Base-by-base conservation (phyloP, 2,797 vertebrate species). In the Eulemur albifrons region DNA sequence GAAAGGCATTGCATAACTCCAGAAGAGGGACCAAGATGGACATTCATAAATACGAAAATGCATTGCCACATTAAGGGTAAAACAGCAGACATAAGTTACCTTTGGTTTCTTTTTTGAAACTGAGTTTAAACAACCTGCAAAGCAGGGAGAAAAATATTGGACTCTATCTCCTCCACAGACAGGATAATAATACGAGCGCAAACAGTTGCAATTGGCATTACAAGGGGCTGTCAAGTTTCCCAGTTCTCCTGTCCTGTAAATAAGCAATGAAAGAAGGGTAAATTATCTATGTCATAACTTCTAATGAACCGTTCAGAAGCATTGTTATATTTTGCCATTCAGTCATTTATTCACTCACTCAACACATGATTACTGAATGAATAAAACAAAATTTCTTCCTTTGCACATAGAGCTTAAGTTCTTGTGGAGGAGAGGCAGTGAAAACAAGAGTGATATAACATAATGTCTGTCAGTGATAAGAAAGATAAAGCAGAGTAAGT, bases 121-220 rank as follows among this genome's bases (percentile, higher is more conserved):
- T 25, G 92, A 76, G 50, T 90, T 82, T 59, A 94, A 30, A 89
- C 99, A 99, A 70, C 99, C 99, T 45, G 99, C 99, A 52, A 98
- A 98, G 97, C 99, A 99, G n/a, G 99, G 98, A 95, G 99, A 99
- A 97, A 99, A 99, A 97, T 99, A 99, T 48, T 99, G 98, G 35
- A 99, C 88, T 95, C 97, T 94, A 95, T 99, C 98, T 88, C 82
- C 97, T 95, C 98, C 99, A 97, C 99, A 99, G 72, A 99, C 54
- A 7, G 99, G 99, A 87, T 98, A 98, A 97, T 98, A 99, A 50
- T 98, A 76, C 8, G 98, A 98, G 12, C 57, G 97, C 32, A 96
- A 86, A 93, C 99, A 99, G 20, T 77, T 94, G 69, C 99, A 99
- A 72, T 99, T 85, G 38, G 88, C 94, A 52, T 99, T 99, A 93